These are phyloP conservation scores for Falco cherrug DNA, from an alignment of 2,797 vertebrate genomes.

Conservation along the genomic window DNA sequence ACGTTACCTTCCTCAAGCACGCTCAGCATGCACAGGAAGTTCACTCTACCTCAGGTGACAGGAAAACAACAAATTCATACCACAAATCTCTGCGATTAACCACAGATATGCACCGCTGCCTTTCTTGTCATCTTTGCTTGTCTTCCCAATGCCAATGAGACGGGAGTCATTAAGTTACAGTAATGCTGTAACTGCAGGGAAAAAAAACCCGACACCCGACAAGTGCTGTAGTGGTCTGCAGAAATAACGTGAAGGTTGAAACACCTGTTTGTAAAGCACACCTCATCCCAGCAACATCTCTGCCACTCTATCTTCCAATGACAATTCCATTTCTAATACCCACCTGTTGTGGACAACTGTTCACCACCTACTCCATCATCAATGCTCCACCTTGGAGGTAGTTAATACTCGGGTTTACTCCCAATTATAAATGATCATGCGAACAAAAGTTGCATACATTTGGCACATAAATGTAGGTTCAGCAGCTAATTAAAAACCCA, in stretches of 20 bases:
- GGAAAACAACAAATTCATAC: not conserved
- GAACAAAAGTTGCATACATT: not conserved
- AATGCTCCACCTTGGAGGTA: not conserved
- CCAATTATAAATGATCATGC: not conserved
- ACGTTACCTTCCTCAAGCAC: not conserved
- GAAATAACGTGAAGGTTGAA: not conserved
- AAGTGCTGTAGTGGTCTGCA: not conserved
- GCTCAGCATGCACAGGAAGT: not conserved
- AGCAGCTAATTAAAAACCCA: not conserved
- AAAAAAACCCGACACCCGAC: not conserved
- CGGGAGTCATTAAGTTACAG: not conserved
- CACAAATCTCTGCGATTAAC: not conserved
- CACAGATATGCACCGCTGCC: not conserved
- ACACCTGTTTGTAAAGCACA: not conserved
- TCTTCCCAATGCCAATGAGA: accelerated
- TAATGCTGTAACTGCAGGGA: not conserved
- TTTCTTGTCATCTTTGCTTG: not conserved
- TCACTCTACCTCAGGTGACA: not conserved
- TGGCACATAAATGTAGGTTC: accelerated
- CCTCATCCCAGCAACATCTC: not conserved
- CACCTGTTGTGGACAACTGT: not conserved
- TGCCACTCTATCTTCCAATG: not conserved
- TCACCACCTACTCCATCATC: not conserved
- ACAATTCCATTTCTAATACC: not conserved
- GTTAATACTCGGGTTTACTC: not conserved